Evolutionary conservation across 2,113 vertebrate species (phyloP), one percentile per base, ranked within the genome.

Genomic region (Heteronetta atricapilla): DNA sequence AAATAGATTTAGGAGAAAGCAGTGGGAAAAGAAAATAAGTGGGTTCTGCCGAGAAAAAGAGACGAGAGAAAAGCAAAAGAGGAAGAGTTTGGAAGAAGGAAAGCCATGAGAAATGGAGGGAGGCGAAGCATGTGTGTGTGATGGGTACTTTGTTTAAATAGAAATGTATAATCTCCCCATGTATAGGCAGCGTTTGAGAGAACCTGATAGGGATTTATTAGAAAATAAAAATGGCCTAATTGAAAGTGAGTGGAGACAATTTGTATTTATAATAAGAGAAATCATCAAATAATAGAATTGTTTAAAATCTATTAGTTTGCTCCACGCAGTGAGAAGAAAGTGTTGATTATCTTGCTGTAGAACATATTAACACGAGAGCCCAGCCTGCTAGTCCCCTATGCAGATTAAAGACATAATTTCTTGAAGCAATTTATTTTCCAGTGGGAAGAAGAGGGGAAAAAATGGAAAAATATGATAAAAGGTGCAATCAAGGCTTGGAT

Each of bases 151-250:
- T 44, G 56, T 75, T 86, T 75, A 90, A 93, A 75, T 26, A 28
- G 62, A 94, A 79, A 36, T 50, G n/a, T 8, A 31, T 84, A 81
- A 93, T 88, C 80, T 90, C 58, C 48, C 82, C 56, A 31, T 34
- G 46, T 94, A 96, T 95, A 93, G 90, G 74, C 36, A 52, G 74
- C 36, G n/a, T 92, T 82, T 90, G 88, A 96, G 88, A 88, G 87
- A 92, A 96, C 46, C 89, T 95, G 95, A 97, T 92, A 96, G 96
- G 96, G 96, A 97, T 97, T 97, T 97, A 96, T 95, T 46, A 81
- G 96, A 89, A 97, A 97, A 98, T 98, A 95, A 96, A 98, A 97
- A 95, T 75, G 76, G 59, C 96, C 84, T 93, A 97, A 97, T 97
- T 96, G 97, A 97, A 97, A 98, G 93, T 0, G 36, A 97, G 87